phyloP scores from a whole-genome alignment of 2,797 vertebrate species.

The Leptatherina wallacei region DNA sequence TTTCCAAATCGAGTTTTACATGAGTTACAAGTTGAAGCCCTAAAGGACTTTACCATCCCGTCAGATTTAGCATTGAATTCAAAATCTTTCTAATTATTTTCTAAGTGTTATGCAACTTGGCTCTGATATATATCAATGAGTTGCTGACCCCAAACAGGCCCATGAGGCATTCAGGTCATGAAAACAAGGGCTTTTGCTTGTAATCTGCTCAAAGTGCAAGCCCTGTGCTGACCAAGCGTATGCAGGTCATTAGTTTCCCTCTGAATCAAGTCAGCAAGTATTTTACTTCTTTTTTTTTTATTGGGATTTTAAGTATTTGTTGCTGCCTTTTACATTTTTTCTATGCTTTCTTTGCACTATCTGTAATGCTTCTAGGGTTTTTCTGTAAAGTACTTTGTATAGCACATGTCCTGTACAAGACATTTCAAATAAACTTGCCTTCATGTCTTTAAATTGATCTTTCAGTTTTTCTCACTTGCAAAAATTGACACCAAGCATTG shows the following conservation, averaged over 20 bases:
- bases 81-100: neutral
- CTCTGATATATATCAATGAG: neutral
- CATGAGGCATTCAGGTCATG: neutral
- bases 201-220: conserved; percentile 3
- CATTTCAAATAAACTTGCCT: neutral
- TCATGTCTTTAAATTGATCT: neutral
- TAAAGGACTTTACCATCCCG: neutral
- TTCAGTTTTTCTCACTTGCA: neutral
- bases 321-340: too few species aligned
- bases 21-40: neutral
- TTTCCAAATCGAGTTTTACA: neutral
- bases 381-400: too few species aligned
- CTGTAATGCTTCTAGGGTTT: too few species aligned
- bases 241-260: neutral
- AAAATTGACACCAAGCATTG: neutral
- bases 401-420: too few species aligned
- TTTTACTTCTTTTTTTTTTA: neutral
- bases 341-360: too few species aligned
- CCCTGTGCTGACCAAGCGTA: neutral
- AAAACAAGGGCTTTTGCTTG: conserved; percentile 8
- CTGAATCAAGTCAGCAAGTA: conserved; percentile 3
- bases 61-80: conserved; percentile 2
- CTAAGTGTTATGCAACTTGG: neutral
- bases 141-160: neutral
- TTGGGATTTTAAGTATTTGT: too few species aligned